Evolutionary conservation across 2,113 vertebrate species (phyloP), one percentile per base, ranked within the genome.

Genomic region (Amia ocellicauda): DNA sequence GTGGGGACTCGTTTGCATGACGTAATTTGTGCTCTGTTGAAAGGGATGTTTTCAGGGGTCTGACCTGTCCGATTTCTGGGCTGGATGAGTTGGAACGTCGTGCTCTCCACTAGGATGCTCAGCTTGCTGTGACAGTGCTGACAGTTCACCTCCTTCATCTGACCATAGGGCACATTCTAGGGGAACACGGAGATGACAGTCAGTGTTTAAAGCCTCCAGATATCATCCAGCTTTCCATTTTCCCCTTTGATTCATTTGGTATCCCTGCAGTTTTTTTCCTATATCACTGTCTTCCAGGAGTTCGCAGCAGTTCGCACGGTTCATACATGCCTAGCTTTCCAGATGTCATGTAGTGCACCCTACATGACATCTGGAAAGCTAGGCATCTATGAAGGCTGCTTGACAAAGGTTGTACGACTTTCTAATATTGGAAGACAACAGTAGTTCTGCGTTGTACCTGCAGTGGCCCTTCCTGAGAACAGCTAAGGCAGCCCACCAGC

Each of bases 111-210:
- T 51, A 76, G 63, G 45, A 91, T 57, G 57, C 78, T 83, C 42
- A 90, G 86, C 58, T 88, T 89, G 65, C 74, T 67, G 71, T 91
- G 85, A 64, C 90, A 92, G 55, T 86, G 77, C 43, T 84, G 81
- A 68, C 90, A 92, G 60, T 85, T 88, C 1, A 82, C 47, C 59
- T 89, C 87, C 70, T 79, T 85, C 19, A 71, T 76, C 70, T 88
- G 83, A n/a, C 90, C 90, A 53, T 86, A 91, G 13, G 71, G 77
- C 51, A 91, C 7, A 8, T 73, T 83, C 89, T 91, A 68, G 1
- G 57, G 7, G 55, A 61, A 69, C 60, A 60, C n/a, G 22, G 26
- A 24, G 26, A 1, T 36, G 5, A n/a, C n/a, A n/a, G 4, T 67
- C 41, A 65, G 8, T 11, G 62, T n/a, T 36, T 36, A 10, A 4